These are phyloP conservation scores for Ctenomys sociabilis DNA, from an alignment of 2,113 vertebrate species.

Conservation along the genomic window DNA sequence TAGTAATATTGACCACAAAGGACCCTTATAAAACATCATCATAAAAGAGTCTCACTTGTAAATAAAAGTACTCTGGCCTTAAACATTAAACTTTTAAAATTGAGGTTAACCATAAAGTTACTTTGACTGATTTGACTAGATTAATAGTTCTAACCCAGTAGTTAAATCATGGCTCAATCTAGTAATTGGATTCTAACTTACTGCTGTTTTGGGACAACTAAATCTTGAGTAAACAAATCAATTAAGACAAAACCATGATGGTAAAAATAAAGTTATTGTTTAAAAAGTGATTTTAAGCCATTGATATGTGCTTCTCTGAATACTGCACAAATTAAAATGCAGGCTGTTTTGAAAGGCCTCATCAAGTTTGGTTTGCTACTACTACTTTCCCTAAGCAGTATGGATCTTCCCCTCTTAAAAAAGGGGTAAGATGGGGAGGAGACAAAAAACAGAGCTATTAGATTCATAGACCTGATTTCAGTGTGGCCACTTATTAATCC, in stretches of 20 bases:
- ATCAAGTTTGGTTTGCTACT: neutral
- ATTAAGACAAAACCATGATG: neutral
- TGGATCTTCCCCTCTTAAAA: neutral
- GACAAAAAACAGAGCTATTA: neutral
- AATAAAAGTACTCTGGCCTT: conserved; percentile 32
- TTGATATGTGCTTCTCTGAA: neutral
- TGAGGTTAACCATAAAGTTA: neutral
- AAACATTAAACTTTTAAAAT: conserved; percentile 7
- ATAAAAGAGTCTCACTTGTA: neutral
- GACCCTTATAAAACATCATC: neutral
- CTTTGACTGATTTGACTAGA: neutral
- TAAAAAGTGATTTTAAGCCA: neutral
- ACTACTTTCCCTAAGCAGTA: conserved; percentile 8
- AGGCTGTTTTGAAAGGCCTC: neutral
- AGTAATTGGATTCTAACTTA: conserved; percentile 17
- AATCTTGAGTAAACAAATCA: conserved; percentile 44
- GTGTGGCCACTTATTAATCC: neutral
- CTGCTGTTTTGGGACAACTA: neutral
- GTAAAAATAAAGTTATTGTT: neutral
- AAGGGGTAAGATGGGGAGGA: neutral
- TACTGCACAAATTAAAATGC: conserved; percentile 22
- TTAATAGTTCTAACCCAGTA: neutral
- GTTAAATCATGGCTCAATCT: neutral
- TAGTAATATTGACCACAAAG: neutral
- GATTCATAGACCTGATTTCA: neutral